Conservation (phyloP, 30 jellyfish, hydroid and myxozoan genomes). For the Turritopsis dohrnii region DNA sequence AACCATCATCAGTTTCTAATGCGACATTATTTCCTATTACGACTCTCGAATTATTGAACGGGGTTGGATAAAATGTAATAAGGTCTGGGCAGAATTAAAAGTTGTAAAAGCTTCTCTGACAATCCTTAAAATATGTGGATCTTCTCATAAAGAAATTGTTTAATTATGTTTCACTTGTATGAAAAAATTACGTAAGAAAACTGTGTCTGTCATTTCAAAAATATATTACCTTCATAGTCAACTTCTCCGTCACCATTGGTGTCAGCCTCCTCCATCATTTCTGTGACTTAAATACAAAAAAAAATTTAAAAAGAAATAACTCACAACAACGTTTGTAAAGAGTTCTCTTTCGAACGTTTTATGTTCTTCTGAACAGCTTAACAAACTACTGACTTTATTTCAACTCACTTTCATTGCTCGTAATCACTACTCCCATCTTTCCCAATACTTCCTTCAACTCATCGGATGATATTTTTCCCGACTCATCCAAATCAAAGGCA, state of each 20-base stretch:
- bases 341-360: background rate
- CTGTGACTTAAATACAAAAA: background rate
- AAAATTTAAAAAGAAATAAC: too few relatives aligned
- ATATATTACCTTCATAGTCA: constrained; percentile 8
- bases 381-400: background rate
- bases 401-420: background rate
- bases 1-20: too few relatives aligned
- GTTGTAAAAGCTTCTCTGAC: too few relatives aligned
- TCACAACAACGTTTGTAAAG: background rate
- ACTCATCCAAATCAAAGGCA: background rate
- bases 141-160: too few relatives aligned
- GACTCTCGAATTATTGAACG: too few relatives aligned
- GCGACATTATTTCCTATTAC: too few relatives aligned
- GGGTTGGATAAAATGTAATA: too few relatives aligned
- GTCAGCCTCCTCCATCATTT: background rate
- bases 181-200: too few relatives aligned
- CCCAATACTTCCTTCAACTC: constrained; percentile 5
- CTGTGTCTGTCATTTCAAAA: too few relatives aligned
- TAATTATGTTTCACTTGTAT: too few relatives aligned
- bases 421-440: background rate
- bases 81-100: too few relatives aligned
- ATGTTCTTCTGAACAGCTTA: background rate
- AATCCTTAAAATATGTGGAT: too few relatives aligned
- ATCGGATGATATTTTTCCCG: background rate
- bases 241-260: constrained; percentile 9